Evolutionary conservation across 2,797 vertebrate genomes (phyloP).

Genomic region (Bovichtus variegatus): DNA sequence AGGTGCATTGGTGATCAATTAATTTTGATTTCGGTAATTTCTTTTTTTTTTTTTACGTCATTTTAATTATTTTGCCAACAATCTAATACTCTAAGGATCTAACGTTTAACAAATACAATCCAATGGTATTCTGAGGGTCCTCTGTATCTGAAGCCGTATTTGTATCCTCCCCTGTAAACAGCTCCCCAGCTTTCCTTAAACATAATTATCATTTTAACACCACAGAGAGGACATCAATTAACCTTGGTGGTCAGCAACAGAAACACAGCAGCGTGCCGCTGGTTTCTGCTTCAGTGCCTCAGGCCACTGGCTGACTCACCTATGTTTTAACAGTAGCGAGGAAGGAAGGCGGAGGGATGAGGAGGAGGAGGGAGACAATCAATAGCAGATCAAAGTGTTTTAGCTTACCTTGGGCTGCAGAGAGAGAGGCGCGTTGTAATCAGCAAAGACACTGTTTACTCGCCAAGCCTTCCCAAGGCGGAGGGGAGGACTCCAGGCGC

Average conservation of each 20-base stretch:
- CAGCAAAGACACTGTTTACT: slow-evolving; percentile 85
- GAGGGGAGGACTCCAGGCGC: slow-evolving; percentile 57
- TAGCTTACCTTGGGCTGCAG: slow-evolving; percentile 78
- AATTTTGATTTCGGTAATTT: background rate
- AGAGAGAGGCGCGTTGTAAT: slow-evolving; percentile 75
- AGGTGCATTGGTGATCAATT: background rate
- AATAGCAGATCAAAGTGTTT: slow-evolving; percentile 86
- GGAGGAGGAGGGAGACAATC: slow-evolving; percentile 80
- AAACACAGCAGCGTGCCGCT: slow-evolving; percentile 53
- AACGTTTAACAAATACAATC: slow-evolving; percentile 10
- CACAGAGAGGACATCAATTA: slow-evolving; percentile 79
- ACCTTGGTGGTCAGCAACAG: slow-evolving; percentile 73
- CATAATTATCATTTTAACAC: slow-evolving; percentile 67
- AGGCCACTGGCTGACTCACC: slow-evolving; percentile 70
- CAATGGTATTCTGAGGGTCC: background rate
- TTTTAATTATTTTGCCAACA: background rate
- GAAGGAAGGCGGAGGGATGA: slow-evolving; percentile 59
- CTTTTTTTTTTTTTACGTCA: background rate
- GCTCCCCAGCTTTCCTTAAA: slow-evolving; percentile 53
- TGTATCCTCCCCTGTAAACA: slow-evolving; percentile 49
- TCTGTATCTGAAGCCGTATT: slow-evolving; percentile 13
- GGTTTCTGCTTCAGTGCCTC: slow-evolving; percentile 63
- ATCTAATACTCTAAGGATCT: background rate
- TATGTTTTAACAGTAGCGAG: slow-evolving; percentile 67
- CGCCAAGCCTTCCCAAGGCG: slow-evolving; percentile 68